Conservation (phyloP, 92 coral and sea anemone species). For the Palythoa grandis region DNA sequence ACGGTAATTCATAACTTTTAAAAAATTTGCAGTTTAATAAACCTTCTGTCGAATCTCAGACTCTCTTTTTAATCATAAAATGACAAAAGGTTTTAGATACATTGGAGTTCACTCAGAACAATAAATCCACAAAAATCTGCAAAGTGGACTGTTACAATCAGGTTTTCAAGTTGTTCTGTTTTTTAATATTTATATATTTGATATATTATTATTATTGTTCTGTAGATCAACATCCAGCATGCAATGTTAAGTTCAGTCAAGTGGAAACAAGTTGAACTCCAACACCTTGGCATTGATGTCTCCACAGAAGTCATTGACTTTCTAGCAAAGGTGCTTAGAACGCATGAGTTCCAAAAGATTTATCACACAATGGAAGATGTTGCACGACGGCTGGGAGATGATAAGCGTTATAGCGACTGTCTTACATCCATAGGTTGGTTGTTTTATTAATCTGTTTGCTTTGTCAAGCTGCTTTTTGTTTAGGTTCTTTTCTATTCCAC, state of each 20-base stretch:
- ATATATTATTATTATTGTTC: neutral
- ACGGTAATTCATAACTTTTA: no score
- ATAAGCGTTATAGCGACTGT: conserved; percentile 62
- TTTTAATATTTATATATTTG: neutral
- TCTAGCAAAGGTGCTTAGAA: conserved; percentile 74
- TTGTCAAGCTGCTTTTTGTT: neutral
- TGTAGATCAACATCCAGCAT: conserved; percentile 64
- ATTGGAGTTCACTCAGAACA: no score
- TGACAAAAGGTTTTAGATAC: no score
- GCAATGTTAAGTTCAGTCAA: conserved; percentile 62
- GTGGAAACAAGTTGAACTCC: conserved; percentile 10
- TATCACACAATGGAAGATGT: conserved; percentile 45
- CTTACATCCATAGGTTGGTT: conserved; percentile 55
- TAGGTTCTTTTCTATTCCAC: no score
- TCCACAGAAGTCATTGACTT: conserved; percentile 78
- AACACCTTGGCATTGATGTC: conserved; percentile 53
- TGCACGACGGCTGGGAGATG: conserved; percentile 43
- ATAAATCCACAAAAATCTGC: no score
- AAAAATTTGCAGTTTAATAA: no score
- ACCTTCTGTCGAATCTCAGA: no score
- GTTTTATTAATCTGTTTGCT: no score
- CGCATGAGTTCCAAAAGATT: conserved; percentile 60
- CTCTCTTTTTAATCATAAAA: no score
- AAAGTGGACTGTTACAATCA: no score
- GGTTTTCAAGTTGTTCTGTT: no score